Percentiles rank a stretch among this genome's conserved stretches.
Evolutionary conservation across 2,888 invertebrate species (phyloP).

Genomic region (Odontomyia ornata): DNA sequence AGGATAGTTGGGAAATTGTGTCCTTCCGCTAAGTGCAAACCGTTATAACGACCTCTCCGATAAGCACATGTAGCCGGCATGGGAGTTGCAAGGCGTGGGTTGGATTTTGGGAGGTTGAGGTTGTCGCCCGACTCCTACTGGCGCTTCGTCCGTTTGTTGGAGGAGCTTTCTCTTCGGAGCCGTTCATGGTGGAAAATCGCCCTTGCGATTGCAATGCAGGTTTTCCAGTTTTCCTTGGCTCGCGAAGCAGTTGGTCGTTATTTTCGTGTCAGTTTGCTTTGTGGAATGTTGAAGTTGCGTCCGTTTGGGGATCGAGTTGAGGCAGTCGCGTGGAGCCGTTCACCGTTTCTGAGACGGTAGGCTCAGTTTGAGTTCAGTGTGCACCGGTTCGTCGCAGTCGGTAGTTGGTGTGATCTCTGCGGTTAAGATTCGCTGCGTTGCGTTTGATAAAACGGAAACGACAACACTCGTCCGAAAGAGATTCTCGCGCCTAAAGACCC

Average conservation of each 20-base stretch:
- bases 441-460: background rate
- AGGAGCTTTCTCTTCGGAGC: conserved; percentile 32
- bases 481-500: conserved; percentile 26
- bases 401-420: conserved; percentile 44
- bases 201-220: conserved; percentile 30
- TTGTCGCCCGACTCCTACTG: conserved; percentile 9
- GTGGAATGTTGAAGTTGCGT: conserved; percentile 33
- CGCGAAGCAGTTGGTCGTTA: conserved; percentile 7
- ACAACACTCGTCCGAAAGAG: conserved; percentile 15
- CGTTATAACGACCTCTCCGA: background rate
- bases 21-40: conserved; percentile 9
- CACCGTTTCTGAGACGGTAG: conserved; percentile 9
- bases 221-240: conserved; percentile 41
- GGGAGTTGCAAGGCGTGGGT: background rate
- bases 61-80: background rate
- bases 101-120: conserved; percentile 2
- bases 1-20: background rate
- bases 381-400: conserved; percentile 42
- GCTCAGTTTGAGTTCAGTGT: conserved; percentile 37
- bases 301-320: conserved; percentile 32
- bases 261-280: background rate
- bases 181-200: conserved; percentile 16
- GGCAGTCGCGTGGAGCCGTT: conserved; percentile 21
- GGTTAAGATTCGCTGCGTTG: conserved; percentile 12
- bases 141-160: background rate